Conservation (phyloP, 2,888 invertebrate species). For the Phragmatobia fuliginosa region DNA sequence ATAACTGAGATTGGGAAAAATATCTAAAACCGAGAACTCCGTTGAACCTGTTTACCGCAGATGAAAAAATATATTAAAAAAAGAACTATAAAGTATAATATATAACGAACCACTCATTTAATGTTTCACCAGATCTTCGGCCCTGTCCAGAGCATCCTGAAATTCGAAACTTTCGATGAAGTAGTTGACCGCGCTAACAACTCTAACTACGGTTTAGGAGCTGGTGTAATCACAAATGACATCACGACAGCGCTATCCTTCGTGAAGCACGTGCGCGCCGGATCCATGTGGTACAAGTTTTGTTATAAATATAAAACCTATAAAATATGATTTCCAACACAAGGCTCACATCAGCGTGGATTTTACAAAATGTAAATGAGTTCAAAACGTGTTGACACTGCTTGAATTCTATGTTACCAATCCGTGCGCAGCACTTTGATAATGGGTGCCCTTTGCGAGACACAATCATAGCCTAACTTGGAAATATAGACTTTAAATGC, state of each 20-base stretch:
- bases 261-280: constrained; percentile 92
- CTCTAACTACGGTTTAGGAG: constrained; percentile 94
- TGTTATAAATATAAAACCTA: not conserved
- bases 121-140: constrained; percentile 92
- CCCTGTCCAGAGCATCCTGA: constrained; percentile 95
- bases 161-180: constrained; percentile 93
- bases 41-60: not conserved
- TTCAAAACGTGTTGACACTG: no score
- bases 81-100: not conserved
- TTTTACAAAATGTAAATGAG: no score
- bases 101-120: not conserved
- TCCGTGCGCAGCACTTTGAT: no score
- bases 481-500: no score
- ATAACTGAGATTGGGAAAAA: no score
- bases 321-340: no score
- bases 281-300: constrained; percentile 90
- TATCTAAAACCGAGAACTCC: not conserved
- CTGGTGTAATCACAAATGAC: constrained; percentile 95
- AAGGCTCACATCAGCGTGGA: no score
- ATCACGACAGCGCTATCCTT: constrained; percentile 92
- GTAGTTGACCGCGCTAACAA: constrained; percentile 94
- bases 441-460: no score
- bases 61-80: not conserved
- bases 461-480: no score
- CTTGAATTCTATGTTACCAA: no score